Conservation (phyloP, 2,888 invertebrate genomes). For the Uropetala carovei region DNA sequence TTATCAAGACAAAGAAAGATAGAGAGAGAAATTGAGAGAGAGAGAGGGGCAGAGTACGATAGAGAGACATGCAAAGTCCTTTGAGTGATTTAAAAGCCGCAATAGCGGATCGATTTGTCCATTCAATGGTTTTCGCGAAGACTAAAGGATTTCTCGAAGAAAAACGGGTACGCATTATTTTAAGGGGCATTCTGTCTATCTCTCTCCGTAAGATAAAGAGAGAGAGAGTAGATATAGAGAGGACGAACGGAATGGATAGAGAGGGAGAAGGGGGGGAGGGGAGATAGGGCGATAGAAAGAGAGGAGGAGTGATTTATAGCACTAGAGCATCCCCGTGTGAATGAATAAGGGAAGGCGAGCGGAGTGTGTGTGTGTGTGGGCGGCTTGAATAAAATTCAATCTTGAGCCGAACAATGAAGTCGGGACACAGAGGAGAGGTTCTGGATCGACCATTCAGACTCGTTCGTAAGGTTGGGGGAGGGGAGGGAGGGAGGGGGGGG, state of each 20-base stretch:
- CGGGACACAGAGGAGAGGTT: not conserved
- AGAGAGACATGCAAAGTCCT: not conserved
- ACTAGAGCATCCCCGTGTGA: slow-evolving; percentile 16
- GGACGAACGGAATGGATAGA: not conserved
- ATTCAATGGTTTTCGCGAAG: not conserved
- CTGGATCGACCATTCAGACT: slow-evolving; percentile 6
- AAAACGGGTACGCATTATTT: slow-evolving; percentile 15
- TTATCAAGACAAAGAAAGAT: not conserved
- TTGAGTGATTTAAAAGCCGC: slow-evolving; percentile 2
- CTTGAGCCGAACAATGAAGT: slow-evolving; percentile 57
- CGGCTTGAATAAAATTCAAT: slow-evolving; percentile 55
- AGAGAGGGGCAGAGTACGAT: too few relatives aligned
- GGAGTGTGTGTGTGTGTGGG: not conserved
- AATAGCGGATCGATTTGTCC: not conserved
- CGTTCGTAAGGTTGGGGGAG: not conserved
- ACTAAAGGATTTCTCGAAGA: not conserved
- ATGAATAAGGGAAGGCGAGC: slow-evolving; percentile 9
- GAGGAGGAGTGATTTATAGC: slow-evolving; percentile 40
- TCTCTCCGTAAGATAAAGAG: not conserved
- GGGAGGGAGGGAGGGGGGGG: not conserved
- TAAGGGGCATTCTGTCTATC: not conserved
- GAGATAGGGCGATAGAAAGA: not conserved
- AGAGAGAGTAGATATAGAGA: too few relatives aligned
- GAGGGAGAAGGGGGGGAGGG: not conserved
- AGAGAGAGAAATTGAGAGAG: too few relatives aligned